phyloP scores from a whole-genome alignment of 2,888 invertebrate genomes.

The Hypomecis atomaria region DNA sequence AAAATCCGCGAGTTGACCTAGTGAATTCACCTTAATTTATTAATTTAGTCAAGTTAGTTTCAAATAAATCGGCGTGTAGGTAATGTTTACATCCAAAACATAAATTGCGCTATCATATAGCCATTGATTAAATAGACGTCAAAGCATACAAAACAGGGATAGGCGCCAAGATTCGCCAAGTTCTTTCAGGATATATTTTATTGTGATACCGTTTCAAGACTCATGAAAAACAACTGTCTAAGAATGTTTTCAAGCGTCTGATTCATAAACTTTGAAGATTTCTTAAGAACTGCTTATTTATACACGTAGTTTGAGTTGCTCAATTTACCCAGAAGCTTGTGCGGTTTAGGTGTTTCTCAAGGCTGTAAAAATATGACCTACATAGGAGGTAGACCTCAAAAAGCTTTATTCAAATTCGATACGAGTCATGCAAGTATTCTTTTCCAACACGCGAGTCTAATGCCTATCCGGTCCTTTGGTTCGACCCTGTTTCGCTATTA shows the following conservation, averaged over 20 bases:
- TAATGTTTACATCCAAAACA: too few relatives aligned
- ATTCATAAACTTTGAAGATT: constrained; percentile 24
- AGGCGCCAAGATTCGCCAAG: neutral
- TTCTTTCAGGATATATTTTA: neutral
- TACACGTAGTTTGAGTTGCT: constrained; percentile 13
- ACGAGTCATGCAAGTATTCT: constrained; percentile 7
- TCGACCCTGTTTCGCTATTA: constrained; percentile 9
- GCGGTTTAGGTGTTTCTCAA: constrained; percentile 25
- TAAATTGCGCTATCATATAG: too few relatives aligned
- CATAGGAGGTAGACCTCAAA: constrained; percentile 3
- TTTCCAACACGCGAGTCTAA: constrained; percentile 18
- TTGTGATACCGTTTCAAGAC: neutral
- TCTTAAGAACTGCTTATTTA: constrained; percentile 8
- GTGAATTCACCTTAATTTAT: too few relatives aligned
- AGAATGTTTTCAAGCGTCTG: constrained; percentile 26
- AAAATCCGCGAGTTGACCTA: too few relatives aligned
- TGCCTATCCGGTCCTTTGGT: constrained; percentile 5
- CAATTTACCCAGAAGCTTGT: constrained; percentile 33
- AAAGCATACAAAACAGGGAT: too few relatives aligned
- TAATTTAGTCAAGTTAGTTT: too few relatives aligned
- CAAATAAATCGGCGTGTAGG: too few relatives aligned
- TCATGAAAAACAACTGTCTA: constrained; percentile 32
- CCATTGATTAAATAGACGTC: too few relatives aligned
- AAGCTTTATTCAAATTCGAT: constrained; percentile 7
- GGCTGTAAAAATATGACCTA: constrained; percentile 3